A percentile compares a stretch with the other conserved stretches of the same genome.
Evolutionary conservation across 1,140 invertebrate species (phyloP).

Genomic region (Drosophila miranda): DNA sequence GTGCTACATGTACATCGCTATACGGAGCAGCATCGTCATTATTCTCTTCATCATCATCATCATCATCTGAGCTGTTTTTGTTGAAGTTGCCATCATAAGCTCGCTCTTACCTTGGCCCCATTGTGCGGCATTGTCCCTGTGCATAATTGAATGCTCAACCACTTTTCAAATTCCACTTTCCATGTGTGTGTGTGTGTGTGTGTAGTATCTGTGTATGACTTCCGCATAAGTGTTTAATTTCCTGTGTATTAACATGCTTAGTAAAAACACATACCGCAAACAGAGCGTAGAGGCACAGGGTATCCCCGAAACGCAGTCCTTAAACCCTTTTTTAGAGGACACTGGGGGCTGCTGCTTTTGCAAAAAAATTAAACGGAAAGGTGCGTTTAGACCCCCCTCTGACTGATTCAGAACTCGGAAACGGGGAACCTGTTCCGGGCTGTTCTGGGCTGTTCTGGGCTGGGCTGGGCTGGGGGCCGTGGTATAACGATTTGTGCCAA

Average conservation of each 20-base stretch:
- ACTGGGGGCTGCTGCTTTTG: slow-evolving; percentile 5
- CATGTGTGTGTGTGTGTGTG: slow-evolving; percentile 25
- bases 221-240: slow-evolving; percentile 80
- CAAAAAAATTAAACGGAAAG: slow-evolving; percentile 22
- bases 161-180: slow-evolving; percentile 57
- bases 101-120: slow-evolving; percentile 41
- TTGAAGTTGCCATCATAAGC: slow-evolving; percentile 26
- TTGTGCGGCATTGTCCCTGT: slow-evolving; percentile 51
- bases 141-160: slow-evolving; percentile 76
- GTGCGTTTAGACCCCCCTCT: slow-evolving; percentile 43
- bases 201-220: slow-evolving; percentile 44
- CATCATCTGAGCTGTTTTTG: slow-evolving; percentile 31
- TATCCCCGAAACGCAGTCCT: slow-evolving; percentile 37
- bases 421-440: too few relatives aligned
- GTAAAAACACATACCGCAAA: slow-evolving; percentile 44
- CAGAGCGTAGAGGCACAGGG: slow-evolving; percentile 24
- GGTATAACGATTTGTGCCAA: slow-evolving; percentile 78
- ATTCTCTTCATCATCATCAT: slow-evolving; percentile 31
- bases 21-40: slow-evolving; percentile 33
- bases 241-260: slow-evolving; percentile 79
- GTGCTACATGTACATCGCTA: slow-evolving; percentile 50
- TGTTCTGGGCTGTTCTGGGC: background rate
- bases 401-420: too few relatives aligned
- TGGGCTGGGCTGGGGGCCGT: slow-evolving; percentile 8
- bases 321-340: background rate